These are phyloP conservation scores for Phoenicopterus ruber DNA, from an alignment of 2,113 vertebrate genomes.

Conservation along the genomic window DNA sequence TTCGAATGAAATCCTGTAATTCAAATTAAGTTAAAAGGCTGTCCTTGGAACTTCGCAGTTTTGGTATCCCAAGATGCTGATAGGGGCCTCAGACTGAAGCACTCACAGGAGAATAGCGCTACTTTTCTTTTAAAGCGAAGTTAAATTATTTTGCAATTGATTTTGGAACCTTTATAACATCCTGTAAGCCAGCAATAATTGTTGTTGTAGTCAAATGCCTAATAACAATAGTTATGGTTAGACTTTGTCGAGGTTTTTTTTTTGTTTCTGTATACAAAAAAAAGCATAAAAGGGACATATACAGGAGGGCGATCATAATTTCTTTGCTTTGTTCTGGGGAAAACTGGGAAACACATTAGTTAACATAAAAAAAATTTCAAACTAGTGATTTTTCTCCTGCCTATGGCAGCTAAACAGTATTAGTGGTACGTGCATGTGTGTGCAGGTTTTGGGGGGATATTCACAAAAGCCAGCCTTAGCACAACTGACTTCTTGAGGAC, in stretches of 20 bases:
- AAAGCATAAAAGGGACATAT: background rate
- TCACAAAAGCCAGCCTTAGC: background rate
- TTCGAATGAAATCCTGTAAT: background rate
- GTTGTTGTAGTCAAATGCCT: background rate
- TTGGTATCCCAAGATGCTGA: background rate
- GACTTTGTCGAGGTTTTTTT: background rate
- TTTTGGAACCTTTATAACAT: background rate
- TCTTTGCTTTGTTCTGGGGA: background rate
- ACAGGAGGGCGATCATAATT: background rate
- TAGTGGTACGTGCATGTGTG: background rate
- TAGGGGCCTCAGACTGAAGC: background rate
- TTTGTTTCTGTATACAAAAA: background rate
- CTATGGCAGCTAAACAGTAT: background rate
- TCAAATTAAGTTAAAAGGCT: background rate
- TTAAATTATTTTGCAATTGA: background rate
- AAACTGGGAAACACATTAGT: background rate
- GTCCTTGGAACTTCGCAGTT: background rate
- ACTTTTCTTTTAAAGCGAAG: background rate
- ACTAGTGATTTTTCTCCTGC: background rate
- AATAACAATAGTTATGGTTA: background rate
- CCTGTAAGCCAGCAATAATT: background rate
- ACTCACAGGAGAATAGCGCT: background rate
- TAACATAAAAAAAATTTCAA: background rate
- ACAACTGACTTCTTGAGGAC: background rate
- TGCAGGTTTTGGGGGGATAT: background rate